Percentiles rank a stretch among this genome's conserved stretches.
phyloP scores from a whole-genome alignment of 2,113 vertebrate species.

The Bubalus kerabau region DNA sequence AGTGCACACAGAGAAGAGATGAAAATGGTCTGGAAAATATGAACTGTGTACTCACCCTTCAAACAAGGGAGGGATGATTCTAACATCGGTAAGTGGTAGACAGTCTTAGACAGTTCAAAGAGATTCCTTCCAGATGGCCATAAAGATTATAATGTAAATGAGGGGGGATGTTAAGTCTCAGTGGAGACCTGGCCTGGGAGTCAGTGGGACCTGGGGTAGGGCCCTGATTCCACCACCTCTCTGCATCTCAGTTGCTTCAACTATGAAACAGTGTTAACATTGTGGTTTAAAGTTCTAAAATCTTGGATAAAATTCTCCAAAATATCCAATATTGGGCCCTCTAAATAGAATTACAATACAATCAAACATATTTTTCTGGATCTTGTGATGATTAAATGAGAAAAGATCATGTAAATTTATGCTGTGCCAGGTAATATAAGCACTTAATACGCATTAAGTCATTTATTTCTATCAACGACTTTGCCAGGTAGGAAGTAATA shows the following conservation, averaged over 20 bases:
- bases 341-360: background rate
- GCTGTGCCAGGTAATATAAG: background rate
- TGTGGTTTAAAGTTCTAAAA: background rate
- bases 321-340: background rate
- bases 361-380: background rate
- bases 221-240: background rate
- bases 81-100: background rate
- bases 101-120: background rate
- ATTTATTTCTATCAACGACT: background rate
- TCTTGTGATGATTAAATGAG: background rate
- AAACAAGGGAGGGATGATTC: background rate
- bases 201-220: rapidly evolving
- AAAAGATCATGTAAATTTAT: background rate
- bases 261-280: background rate
- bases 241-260: background rate
- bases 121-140: background rate
- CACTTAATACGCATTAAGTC: background rate
- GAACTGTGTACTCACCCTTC: background rate
- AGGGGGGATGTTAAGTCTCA: background rate
- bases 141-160: background rate
- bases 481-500: background rate
- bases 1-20: background rate
- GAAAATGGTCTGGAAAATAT: background rate
- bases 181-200: background rate
- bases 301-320: background rate